Conservation (phyloP, 2,113 vertebrate species). For the Capreolus pygargus region DNA sequence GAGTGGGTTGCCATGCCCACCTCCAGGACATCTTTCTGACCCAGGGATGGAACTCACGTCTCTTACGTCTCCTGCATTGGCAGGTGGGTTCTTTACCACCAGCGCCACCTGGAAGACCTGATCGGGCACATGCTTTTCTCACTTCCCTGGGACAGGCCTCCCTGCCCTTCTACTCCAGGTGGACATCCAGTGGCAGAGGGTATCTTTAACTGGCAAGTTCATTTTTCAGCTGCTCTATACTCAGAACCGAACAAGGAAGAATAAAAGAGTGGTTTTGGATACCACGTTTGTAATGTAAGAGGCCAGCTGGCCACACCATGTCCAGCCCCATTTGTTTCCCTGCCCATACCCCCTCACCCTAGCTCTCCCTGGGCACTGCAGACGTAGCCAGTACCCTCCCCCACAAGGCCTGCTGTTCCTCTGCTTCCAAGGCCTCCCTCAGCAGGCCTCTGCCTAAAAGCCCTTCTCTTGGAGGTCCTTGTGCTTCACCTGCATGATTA, state of each 20-base stretch:
- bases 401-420: not conserved
- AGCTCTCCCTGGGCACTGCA: not conserved
- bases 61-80: not conserved
- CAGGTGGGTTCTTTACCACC: not conserved
- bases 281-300: not conserved
- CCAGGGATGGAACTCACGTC: not conserved
- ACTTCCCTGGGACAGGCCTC: not conserved
- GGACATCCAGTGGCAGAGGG: not conserved
- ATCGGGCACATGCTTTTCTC: not conserved
- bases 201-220: not conserved
- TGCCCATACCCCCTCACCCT: too few species aligned
- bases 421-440: too few species aligned
- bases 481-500: not conserved
- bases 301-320: rapidly evolving
- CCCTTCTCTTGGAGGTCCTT: not conserved
- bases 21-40: not conserved
- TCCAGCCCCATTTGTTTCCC: not conserved
- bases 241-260: not conserved
- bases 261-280: not conserved
- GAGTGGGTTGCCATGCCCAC: not conserved
- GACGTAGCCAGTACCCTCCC: rapidly evolving
- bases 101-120: not conserved
- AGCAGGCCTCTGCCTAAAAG: not conserved
- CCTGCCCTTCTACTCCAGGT: not conserved
- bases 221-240: not conserved